Evolutionary conservation across 2,113 vertebrate genomes (phyloP).

Genomic region (Riparia riparia): DNA sequence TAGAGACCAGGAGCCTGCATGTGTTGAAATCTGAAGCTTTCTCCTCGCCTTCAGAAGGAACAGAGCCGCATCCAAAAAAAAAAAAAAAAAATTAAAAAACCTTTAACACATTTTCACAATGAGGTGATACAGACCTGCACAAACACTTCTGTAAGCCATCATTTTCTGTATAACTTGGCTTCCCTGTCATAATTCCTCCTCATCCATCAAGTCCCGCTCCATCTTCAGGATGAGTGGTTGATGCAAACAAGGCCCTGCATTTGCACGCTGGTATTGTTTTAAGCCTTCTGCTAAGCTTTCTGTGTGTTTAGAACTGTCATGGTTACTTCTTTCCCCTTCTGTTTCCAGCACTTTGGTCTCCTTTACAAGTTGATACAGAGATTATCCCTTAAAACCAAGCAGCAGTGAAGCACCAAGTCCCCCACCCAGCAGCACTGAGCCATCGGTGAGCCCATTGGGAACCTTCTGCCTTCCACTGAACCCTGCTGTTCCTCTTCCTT

Average conservation of each 20-base stretch:
- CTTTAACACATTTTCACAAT: not conserved
- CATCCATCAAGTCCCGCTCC: not conserved
- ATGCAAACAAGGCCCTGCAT: not conserved
- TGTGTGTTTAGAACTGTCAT: not conserved
- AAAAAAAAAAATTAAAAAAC: not conserved
- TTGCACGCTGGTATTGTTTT: not conserved
- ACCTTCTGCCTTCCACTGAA: conserved; percentile 26
- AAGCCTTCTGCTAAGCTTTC: not conserved
- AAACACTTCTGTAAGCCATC: not conserved
- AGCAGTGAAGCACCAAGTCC: conserved; percentile 73
- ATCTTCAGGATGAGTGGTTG: not conserved
- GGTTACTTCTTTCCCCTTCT: not conserved
- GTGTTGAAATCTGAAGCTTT: not conserved
- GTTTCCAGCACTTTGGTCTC: conserved; percentile 87
- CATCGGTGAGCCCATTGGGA: conserved; percentile 33
- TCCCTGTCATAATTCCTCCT: not conserved
- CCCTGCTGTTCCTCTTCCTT: conserved; percentile 2
- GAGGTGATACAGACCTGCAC: not conserved
- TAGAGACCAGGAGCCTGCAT: not conserved
- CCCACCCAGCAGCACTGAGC: conserved; percentile 36
- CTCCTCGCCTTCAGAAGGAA: not conserved
- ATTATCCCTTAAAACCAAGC: conserved; percentile 88
- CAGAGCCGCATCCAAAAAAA: not conserved
- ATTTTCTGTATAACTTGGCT: not conserved
- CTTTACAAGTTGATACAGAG: conserved; percentile 89